phyloP scores from a whole-genome alignment of 2,113 vertebrate species.

The Eurystomus gularis region DNA sequence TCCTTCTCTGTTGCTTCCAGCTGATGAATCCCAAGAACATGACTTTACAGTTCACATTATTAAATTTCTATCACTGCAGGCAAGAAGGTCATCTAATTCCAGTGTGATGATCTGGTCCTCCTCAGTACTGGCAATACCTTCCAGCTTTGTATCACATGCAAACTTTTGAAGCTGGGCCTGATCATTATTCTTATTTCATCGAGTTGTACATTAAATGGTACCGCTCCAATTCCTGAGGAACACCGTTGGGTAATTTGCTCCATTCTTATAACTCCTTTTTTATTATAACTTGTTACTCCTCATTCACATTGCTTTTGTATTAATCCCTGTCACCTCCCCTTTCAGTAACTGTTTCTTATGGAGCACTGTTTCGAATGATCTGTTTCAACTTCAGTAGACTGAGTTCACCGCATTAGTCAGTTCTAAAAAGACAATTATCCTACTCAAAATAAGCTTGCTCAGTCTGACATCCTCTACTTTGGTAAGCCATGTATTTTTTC shows the following conservation, averaged over 20 bases:
- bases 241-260: rapidly evolving
- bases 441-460: background rate
- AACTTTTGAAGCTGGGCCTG: background rate
- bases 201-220: background rate
- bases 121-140: background rate
- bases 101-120: background rate
- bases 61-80: constrained; percentile 55
- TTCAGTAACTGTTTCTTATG: background rate
- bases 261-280: background rate
- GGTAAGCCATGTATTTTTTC: background rate
- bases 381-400: background rate
- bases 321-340: background rate
- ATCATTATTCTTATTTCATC: background rate
- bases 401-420: background rate
- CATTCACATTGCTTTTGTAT: background rate
- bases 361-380: background rate
- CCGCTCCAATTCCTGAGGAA: background rate
- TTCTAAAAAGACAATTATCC: background rate
- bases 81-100: constrained; percentile 62
- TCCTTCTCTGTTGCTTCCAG: constrained; percentile 43
- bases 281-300: background rate
- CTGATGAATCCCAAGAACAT: constrained; percentile 46
- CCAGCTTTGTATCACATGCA: background rate
- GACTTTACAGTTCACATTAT: constrained; percentile 61
- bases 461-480: background rate